These are phyloP conservation scores for Naja naja DNA, from an alignment of 2,113 vertebrate genomes.

Conservation along the genomic window DNA sequence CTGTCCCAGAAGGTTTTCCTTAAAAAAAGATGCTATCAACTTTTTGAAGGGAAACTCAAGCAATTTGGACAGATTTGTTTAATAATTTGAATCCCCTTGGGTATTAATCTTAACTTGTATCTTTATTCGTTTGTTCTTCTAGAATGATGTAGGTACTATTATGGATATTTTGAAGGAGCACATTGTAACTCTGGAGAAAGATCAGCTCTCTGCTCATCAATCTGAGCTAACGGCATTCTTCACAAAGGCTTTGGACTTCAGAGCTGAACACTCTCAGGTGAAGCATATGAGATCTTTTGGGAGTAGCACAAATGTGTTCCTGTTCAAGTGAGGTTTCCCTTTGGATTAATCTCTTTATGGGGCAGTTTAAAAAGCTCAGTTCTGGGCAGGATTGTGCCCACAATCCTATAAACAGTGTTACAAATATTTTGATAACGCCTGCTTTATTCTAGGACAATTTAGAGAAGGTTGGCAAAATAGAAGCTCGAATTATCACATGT, in stretches of 20 bases:
- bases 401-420: not conserved
- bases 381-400: not conserved
- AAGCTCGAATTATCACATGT: conserved; percentile 81
- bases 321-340: not conserved
- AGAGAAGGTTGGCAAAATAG: conserved; percentile 76
- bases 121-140: conserved; percentile 7
- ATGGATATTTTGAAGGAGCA: conserved; percentile 89
- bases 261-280: conserved; percentile 81
- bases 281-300: not conserved
- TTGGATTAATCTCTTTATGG: not conserved
- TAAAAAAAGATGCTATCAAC: not conserved
- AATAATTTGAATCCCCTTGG: not conserved
- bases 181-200: conserved; percentile 82
- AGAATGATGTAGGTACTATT: conserved; percentile 80
- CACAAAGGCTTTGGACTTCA: conserved; percentile 85
- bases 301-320: not conserved
- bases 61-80: not conserved
- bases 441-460: conserved; percentile 77
- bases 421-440: conserved; percentile 22
- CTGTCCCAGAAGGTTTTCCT: not conserved
- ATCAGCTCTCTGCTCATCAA: conserved; percentile 83
- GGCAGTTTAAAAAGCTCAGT: not conserved
- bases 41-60: not conserved
- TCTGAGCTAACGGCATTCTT: conserved; percentile 89
- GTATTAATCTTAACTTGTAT: not conserved